Evolutionary conservation across 2,797 vertebrate species (phyloP).

Genomic region (Anableps anableps): DNA sequence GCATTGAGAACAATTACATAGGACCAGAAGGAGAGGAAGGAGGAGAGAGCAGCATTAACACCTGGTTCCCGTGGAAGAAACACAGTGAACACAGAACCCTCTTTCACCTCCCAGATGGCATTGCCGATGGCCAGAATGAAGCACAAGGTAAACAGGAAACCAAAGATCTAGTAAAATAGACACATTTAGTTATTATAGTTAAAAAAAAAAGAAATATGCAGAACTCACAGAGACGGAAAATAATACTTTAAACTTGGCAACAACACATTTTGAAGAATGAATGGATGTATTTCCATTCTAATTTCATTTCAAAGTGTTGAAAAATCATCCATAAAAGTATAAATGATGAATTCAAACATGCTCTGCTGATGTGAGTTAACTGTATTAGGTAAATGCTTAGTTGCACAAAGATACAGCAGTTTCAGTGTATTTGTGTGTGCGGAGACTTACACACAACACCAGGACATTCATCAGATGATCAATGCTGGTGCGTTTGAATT

Average conservation of each 20-base stretch:
- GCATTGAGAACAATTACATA: slow-evolving; percentile 97
- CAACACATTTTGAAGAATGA: background rate
- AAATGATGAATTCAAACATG: background rate
- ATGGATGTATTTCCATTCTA: background rate
- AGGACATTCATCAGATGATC: slow-evolving; percentile 95
- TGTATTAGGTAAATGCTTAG: background rate
- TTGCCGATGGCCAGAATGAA: slow-evolving; percentile 88
- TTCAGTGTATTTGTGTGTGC: background rate
- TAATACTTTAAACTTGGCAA: background rate
- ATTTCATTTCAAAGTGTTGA: background rate
- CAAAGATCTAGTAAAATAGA: slow-evolving; percentile 86
- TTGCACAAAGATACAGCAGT: too few relatives aligned
- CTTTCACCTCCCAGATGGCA: slow-evolving; percentile 86
- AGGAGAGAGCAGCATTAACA: slow-evolving; percentile 77
- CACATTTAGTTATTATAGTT: background rate
- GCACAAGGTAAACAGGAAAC: slow-evolving; percentile 88
- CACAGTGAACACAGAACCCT: slow-evolving; percentile 84
- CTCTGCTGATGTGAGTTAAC: background rate
- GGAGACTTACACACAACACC: slow-evolving; percentile 90
- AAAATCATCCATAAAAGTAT: background rate
- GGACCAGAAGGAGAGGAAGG: slow-evolving; percentile 92
- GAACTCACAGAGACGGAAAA: background rate
- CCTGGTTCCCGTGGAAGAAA: slow-evolving; percentile 85
- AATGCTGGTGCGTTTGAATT: slow-evolving; percentile 91
- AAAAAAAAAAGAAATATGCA: background rate